phyloP scores from a whole-genome alignment of 2,888 invertebrate genomes.

The Lordiphosa andalusiaca region DNA sequence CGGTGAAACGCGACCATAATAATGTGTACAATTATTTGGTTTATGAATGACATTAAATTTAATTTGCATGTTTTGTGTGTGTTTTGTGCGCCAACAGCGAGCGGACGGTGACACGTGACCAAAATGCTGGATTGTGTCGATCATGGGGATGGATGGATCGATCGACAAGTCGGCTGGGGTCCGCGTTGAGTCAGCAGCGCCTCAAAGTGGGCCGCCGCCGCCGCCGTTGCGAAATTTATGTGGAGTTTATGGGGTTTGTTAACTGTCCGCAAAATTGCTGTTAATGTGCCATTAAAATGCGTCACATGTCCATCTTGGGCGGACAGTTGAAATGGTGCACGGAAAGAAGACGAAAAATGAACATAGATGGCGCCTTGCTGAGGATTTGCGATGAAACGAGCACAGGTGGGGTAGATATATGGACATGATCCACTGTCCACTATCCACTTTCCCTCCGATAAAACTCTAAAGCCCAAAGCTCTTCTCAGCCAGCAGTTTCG shows the following conservation, averaged over 20 bases:
- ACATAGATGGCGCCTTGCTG: too few species aligned
- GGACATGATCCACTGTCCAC: too few species aligned
- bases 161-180: slow-evolving; percentile 6
- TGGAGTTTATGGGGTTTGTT: slow-evolving; percentile 74
- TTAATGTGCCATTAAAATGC: slow-evolving; percentile 76
- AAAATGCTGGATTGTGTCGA: slow-evolving; percentile 44
- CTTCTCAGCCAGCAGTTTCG: too few species aligned
- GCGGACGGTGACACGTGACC: slow-evolving; percentile 55
- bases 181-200: slow-evolving; percentile 20
- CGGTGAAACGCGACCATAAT: not conserved
- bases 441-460: too few species aligned
- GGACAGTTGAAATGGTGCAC: slow-evolving; percentile 1
- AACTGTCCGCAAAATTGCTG: slow-evolving; percentile 72
- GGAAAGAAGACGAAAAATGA: too few species aligned
- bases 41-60: slow-evolving; percentile 65
- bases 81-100: slow-evolving; percentile 29
- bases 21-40: slow-evolving; percentile 41
- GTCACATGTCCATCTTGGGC: slow-evolving; percentile 46
- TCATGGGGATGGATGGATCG: not conserved
- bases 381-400: too few species aligned
- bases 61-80: slow-evolving; percentile 70
- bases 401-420: too few species aligned
- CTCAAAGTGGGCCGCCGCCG: slow-evolving; percentile 41
- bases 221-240: slow-evolving; percentile 42
- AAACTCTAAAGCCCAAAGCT: too few species aligned